phyloP scores from a whole-genome alignment of 2,797 vertebrate genomes.

The Thripadectes ignobilis region DNA sequence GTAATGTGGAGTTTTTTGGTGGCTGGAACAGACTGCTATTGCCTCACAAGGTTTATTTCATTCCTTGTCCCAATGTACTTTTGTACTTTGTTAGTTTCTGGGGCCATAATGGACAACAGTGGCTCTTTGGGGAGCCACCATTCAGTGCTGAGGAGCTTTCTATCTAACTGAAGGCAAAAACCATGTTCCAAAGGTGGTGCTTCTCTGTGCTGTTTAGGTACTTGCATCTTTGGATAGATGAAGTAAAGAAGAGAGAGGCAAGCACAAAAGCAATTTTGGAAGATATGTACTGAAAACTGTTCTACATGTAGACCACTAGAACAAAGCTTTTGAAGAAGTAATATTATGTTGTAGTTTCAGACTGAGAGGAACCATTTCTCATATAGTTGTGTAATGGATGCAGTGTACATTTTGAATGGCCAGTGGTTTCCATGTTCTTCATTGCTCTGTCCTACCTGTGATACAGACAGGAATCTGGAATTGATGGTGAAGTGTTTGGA shows the following conservation, averaged over 20 bases:
- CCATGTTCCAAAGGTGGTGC: rapidly evolving
- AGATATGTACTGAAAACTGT: not conserved
- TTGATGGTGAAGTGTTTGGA: not conserved
- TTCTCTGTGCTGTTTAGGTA: not conserved
- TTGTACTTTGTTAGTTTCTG: not conserved
- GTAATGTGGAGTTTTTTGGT: not conserved
- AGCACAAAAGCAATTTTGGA: not conserved
- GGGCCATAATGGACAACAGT: too few species aligned
- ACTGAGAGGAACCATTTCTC: not conserved
- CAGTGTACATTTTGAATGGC: not conserved
- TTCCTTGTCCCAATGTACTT: not conserved
- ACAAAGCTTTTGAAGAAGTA: not conserved
- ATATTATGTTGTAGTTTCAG: not conserved
- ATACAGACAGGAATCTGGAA: not conserved
- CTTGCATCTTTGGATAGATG: not conserved
- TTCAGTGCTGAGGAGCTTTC: not conserved
- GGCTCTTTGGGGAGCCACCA: not conserved
- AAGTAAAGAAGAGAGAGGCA: not conserved
- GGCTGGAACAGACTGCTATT: not conserved
- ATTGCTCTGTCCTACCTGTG: rapidly evolving
- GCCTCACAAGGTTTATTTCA: not conserved
- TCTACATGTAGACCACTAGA: rapidly evolving
- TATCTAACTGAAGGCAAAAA: not conserved
- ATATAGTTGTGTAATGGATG: rapidly evolving
- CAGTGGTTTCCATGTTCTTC: not conserved